Conservation (phyloP, 1,140 invertebrate species). For the Araneus ventricosus region DNA sequence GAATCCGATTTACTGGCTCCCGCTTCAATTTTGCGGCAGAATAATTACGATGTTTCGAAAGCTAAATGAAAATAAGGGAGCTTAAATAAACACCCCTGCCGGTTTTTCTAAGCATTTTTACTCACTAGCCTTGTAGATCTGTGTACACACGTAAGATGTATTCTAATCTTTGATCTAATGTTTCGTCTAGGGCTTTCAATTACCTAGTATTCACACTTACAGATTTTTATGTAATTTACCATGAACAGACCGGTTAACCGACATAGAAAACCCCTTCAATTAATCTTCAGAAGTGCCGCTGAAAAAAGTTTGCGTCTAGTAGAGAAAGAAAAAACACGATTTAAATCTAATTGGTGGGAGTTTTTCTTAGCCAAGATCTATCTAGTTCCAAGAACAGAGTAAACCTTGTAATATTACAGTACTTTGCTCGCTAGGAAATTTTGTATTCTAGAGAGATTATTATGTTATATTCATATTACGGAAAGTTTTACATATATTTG, state of each 20-base stretch:
- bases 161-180: constrained; percentile 40
- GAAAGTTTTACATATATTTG: too few species aligned
- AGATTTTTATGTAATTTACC: constrained; percentile 14
- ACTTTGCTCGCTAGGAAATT: too few species aligned
- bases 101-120: constrained; percentile 41
- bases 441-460: too few species aligned
- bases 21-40: constrained; percentile 35
- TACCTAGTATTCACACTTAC: constrained; percentile 19
- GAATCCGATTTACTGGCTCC: constrained; percentile 64
- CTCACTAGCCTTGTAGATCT: not conserved
- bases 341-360: not conserved
- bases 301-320: not conserved
- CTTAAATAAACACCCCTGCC: constrained; percentile 42
- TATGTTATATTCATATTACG: too few species aligned
- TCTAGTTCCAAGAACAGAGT: not conserved
- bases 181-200: constrained; percentile 28
- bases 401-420: not conserved
- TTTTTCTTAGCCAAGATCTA: not conserved
- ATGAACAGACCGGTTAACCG: not conserved
- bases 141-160: constrained; percentile 22
- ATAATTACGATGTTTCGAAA: constrained; percentile 51
- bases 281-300: constrained; percentile 14
- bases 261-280: not conserved
- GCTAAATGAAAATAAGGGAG: constrained; percentile 29
- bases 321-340: not conserved